These are phyloP conservation scores for Micropterix aruncella DNA, from an alignment of 2,888 invertebrate genomes.

Conservation along the genomic window DNA sequence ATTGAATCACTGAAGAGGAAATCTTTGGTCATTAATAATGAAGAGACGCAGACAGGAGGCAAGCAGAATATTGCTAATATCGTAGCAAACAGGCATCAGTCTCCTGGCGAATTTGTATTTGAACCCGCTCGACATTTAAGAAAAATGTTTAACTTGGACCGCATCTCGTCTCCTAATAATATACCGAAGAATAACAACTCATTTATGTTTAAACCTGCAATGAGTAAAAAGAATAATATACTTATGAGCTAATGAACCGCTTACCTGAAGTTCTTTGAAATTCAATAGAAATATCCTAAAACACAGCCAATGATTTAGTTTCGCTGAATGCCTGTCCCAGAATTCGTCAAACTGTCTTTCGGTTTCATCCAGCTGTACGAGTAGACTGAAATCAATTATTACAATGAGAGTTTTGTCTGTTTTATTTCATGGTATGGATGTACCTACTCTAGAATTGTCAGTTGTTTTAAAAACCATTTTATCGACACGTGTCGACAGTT, in stretches of 20 bases:
- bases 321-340: constrained; percentile 84
- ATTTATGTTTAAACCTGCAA: constrained; percentile 1
- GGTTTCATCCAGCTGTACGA: constrained; percentile 89
- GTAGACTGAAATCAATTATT: constrained; percentile 45
- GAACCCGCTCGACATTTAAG: neutral
- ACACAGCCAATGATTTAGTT: constrained; percentile 79
- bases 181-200: neutral
- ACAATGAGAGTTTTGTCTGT: neutral
- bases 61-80: constrained; percentile 32
- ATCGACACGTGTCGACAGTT: too few species aligned
- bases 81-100: constrained; percentile 20
- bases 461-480: too few species aligned
- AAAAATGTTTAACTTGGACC: neutral
- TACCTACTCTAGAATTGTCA: too few species aligned
- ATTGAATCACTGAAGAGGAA: constrained; percentile 29
- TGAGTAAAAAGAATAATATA: neutral
- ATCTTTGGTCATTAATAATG: constrained; percentile 19
- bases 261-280: constrained; percentile 78
- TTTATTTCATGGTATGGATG: constrained; percentile 1
- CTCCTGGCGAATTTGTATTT: neutral
- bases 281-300: constrained; percentile 89
- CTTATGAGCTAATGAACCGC: constrained; percentile 4
- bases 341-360: constrained; percentile 88
- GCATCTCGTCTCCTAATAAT: neutral
- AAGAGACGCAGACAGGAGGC: constrained; percentile 4